Percentiles rank a stretch among this genome's conserved stretches.
phyloP scores from a whole-genome alignment of 2,888 invertebrate genomes.

The Acrobasis consociella region DNA sequence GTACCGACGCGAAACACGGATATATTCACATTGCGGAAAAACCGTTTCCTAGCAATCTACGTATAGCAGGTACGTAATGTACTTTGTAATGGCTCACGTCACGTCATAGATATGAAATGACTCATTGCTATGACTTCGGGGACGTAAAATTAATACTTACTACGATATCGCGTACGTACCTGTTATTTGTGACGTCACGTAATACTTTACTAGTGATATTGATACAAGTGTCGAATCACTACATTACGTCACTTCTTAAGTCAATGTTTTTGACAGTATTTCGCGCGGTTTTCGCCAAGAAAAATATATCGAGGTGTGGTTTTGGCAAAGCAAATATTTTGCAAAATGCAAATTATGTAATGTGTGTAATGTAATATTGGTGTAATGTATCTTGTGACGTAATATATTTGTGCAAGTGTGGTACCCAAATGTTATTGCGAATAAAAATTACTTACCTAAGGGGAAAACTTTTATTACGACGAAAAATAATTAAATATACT shows the following conservation, averaged over 20 bases:
- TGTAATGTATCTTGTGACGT: background rate
- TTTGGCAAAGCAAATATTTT: background rate
- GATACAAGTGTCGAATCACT: slow-evolving; percentile 3
- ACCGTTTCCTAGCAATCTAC: background rate
- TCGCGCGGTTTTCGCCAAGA: background rate
- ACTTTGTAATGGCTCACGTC: background rate
- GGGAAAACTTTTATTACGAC: no score
- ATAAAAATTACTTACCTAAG: no score
- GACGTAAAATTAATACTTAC: background rate
- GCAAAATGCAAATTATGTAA: no score
- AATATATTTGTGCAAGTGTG: background rate
- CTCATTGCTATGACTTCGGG: background rate
- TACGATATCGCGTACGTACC: background rate
- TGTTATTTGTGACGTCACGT: background rate
- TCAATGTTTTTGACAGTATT: background rate
- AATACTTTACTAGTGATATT: background rate
- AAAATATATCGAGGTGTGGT: no score
- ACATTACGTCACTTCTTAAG: background rate
- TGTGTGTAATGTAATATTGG: no score
- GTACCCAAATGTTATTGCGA: background rate
- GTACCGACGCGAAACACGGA: background rate
- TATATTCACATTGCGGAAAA: background rate
- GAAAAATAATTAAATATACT: no score
- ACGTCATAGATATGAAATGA: no score
- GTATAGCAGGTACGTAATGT: background rate